Conservation (phyloP, 2,113 vertebrate genomes). For the Gila orcuttii region DNA sequence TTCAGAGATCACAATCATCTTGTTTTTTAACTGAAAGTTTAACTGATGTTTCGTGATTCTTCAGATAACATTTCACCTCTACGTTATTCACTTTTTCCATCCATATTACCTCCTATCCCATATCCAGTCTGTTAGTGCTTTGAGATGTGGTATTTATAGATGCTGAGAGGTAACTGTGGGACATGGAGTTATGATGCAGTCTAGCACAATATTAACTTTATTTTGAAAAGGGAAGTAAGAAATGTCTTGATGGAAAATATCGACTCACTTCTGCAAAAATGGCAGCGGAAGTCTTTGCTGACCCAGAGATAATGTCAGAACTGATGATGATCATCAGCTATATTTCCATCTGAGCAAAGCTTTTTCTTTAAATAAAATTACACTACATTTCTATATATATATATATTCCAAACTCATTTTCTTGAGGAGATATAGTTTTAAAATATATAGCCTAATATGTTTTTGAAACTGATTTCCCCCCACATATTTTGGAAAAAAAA, state of each 20-base stretch:
- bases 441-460: not conserved
- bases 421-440: not conserved
- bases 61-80: not conserved
- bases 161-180: not conserved
- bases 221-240: slow-evolving; percentile 56
- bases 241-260: slow-evolving; percentile 59
- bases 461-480: not conserved
- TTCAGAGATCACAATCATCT: slow-evolving; percentile 54
- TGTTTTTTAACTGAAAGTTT: slow-evolving; percentile 48
- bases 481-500: not conserved
- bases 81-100: not conserved
- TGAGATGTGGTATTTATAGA: slow-evolving; percentile 28
- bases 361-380: not conserved
- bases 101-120: not conserved
- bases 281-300: slow-evolving; percentile 33
- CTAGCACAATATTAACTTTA: slow-evolving; percentile 57
- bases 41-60: slow-evolving; percentile 14
- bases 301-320: slow-evolving; percentile 17
- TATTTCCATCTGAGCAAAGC: slow-evolving; percentile 19
- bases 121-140: not conserved
- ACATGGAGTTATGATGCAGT: slow-evolving; percentile 26
- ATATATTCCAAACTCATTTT: not conserved
- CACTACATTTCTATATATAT: no score
- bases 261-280: slow-evolving; percentile 59
- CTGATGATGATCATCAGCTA: not conserved